Base-by-base conservation (phyloP, 2,797 vertebrate genomes). In the Galagoides demidoff region DNA sequence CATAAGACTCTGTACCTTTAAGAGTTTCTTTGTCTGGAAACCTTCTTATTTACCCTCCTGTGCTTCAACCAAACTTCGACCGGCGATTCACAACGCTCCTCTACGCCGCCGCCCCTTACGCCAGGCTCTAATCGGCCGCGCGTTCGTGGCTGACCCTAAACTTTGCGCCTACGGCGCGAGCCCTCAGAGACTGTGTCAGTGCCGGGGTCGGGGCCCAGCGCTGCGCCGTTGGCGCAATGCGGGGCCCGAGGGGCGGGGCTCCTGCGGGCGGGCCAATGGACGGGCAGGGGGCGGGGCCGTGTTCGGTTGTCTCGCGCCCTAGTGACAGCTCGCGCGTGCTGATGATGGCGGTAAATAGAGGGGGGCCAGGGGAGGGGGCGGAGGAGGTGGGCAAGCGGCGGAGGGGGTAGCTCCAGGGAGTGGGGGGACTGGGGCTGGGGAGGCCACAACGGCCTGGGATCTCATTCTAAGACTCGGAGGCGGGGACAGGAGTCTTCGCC, bases 271-370 rank as follows among this genome's bases (percentile, higher is more conserved):
- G 86, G 43, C 98, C 98, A 98, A 98, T 98, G 94, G 97, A 95
- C 59, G 96, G 90, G 4, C 0, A 52, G 95, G 95, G 97, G 98
- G 97, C 97, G 97, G 94, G 74, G 97, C 89, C 86, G 90, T 0
- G 71, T 71, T 85, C 94, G 97, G 97, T 97, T 95, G 98, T 98
- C 98, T 98, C 98, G 96, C 98, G 98, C 98, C 98, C 97, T 96
- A 98, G 98, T 99, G 99, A 99, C 99, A 99, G 99, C 98, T 99
- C 98, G 98, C 98, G 99, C 98, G 99, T 99, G 98, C 98, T 98
- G 99, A 98, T 98, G 98, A 99, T 98, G 99, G 99, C 98, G 99
- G 99, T 99, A 99, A 99, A 98, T 99, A 98, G 98, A 98, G 98
- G 98, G 98, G 96, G 92, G 86, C 85, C 92, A 45, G 92, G 94